These are phyloP conservation scores for Agapostemon virescens DNA, from an alignment of 2,888 invertebrate species.

Conservation along the genomic window DNA sequence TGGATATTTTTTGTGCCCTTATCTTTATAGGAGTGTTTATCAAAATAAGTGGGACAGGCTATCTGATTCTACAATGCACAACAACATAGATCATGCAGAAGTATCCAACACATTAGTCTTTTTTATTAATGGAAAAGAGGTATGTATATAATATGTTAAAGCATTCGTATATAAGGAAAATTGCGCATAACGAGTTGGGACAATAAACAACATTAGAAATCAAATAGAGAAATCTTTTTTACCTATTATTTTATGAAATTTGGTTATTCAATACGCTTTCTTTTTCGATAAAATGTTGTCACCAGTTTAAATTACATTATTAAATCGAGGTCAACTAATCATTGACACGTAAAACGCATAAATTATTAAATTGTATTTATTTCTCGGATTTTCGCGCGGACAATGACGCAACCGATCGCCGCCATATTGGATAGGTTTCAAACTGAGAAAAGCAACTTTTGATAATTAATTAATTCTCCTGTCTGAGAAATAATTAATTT, in stretches of 20 bases:
- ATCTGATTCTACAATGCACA: conserved; percentile 5
- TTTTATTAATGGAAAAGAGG: conserved; percentile 85
- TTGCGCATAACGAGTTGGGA: not conserved
- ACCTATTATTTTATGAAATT: not conserved
- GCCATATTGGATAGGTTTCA: not conserved
- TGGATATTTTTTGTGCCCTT: not conserved
- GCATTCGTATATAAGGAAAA: not conserved
- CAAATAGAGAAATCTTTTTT: not conserved
- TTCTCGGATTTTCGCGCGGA: not conserved
- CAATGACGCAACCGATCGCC: not conserved
- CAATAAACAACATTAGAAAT: not conserved
- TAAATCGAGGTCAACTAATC: not conserved
- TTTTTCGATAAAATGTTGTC: not conserved
- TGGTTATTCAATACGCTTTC: not conserved
- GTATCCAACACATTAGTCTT: conserved; percentile 80
- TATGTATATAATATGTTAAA: conserved; percentile 67
- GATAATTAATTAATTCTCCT: not conserved
- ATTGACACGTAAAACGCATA: not conserved
- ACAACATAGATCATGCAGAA: not conserved
- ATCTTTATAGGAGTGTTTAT: conserved; percentile 1
- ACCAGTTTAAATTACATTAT: not conserved
- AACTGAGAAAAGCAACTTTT: not conserved
- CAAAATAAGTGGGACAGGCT: conserved; percentile 1
- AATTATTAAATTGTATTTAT: not conserved
- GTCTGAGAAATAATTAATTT: not conserved